These are phyloP conservation scores for human (Homo sapiens) DNA, from an alignment of 2,113 vertebrate genomes.

Conservation along the genomic window DNA sequence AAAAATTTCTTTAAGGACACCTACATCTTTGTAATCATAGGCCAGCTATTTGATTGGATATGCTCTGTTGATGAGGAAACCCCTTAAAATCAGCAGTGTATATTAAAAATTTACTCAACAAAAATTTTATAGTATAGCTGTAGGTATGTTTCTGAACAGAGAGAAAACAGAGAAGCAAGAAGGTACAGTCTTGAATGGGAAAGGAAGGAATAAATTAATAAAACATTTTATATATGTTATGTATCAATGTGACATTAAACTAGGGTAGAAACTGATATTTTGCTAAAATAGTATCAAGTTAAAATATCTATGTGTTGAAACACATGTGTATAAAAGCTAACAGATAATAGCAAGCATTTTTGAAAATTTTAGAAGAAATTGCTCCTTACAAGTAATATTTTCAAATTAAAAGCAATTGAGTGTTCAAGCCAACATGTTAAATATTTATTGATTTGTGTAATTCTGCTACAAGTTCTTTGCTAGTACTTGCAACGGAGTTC, in stretches of 20 bases:
- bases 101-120: not conserved
- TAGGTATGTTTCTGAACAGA: not conserved
- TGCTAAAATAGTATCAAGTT: not conserved
- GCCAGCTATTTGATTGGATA: not conserved
- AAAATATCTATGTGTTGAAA: not conserved
- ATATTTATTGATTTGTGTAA: not conserved
- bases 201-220: not conserved
- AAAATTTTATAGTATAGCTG: not conserved
- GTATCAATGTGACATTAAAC: not conserved
- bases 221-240: not conserved
- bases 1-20: not conserved
- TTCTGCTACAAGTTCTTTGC: not conserved
- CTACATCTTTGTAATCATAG: not conserved
- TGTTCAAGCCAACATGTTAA: not conserved
- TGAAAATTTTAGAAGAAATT: not conserved
- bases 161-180: not conserved
- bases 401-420: not conserved
- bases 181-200: not conserved
- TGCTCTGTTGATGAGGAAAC: not conserved
- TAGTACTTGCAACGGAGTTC: not conserved
- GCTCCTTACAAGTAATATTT: not conserved
- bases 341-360: not conserved
- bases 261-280: not conserved
- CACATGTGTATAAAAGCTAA: not conserved
- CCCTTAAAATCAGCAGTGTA: not conserved